Base-by-base conservation (phyloP, 2,113 vertebrate genomes). In the Lontra canadensis region DNA sequence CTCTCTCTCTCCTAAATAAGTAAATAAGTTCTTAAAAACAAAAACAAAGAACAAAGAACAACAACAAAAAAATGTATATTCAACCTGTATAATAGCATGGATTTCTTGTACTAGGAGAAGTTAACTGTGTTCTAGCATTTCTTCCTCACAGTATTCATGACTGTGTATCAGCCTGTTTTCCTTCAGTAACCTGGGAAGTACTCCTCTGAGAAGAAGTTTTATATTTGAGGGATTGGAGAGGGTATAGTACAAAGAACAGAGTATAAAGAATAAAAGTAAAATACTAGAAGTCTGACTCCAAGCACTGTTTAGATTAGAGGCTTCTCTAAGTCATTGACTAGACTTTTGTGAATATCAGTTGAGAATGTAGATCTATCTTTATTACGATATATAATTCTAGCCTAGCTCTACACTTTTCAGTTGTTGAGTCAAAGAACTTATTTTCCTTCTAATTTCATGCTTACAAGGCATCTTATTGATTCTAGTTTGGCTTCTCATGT, bases 401-500 rank as follows among this genome's bases (percentile, higher is more conserved):
- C 34, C 15, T 71, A 84, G 21, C 3, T 95, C 85, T 94, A 67
- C 44, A 14, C 6, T 69, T 15, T 88, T 63, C 31, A 49, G 49
- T 88, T 92, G n/a, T 78, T 93, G 47, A 93, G 93, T 95, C 76
- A 79, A 14, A 88, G 23, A 85, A 87, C 55, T 57, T 69, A 82
- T 81, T 94, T 94, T 93, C 29, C 23, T 90, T 97, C 29, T 55
- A 94, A 97, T 97, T 94, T 96, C 81, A 95, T 93, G 57, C 65
- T 95, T 92, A 94, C n/a, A 97, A 82, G 73, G 23, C 73, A 74
- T 94, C 34, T 0, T 83, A 86, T 94, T 92, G 90, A 87, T 97
- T 96, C 13, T 52, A 97, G 63, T 90, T 84, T 84, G 59, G 14
- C 42, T 88, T 90, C 26, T 88, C 1, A 0, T 93, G 8, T 65